These are phyloP conservation scores for Ricordea florida DNA, from an alignment of 92 coral and sea anemone genomes.

Conservation along the genomic window DNA sequence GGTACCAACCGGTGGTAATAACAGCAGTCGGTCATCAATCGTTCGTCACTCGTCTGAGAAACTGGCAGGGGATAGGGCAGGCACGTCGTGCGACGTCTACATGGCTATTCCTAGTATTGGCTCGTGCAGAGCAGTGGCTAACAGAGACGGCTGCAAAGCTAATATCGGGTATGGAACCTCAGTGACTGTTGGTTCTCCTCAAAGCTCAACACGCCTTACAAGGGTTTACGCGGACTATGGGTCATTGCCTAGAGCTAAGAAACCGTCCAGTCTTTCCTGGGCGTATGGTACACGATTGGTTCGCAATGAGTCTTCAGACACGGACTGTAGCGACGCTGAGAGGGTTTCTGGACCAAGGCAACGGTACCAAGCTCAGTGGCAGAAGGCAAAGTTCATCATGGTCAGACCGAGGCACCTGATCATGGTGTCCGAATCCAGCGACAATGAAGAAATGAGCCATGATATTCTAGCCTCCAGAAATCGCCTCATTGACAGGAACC, in stretches of 20 bases:
- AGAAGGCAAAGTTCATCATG: not conserved
- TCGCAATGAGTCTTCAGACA: constrained; percentile 26
- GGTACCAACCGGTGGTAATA: too few relatives aligned
- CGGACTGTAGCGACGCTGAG: constrained; percentile 32
- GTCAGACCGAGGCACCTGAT: not conserved
- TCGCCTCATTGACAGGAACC: not conserved
- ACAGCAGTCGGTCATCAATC: too few relatives aligned
- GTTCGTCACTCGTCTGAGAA: too few relatives aligned
- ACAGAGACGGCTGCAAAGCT: not conserved
- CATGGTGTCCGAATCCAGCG: constrained; percentile 10
- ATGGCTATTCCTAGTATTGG: too few relatives aligned
- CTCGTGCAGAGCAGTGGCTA: too few relatives aligned
- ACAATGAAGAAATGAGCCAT: not conserved
- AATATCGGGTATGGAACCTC: not conserved
- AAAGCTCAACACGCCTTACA: not conserved
- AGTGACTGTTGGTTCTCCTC: not conserved
- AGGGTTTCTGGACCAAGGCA: not conserved
- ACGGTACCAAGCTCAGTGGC: not conserved
- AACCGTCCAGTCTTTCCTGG: constrained; percentile 23
- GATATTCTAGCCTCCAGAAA: not conserved
- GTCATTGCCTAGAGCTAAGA: constrained; percentile 4
- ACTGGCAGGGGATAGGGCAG: too few relatives aligned
- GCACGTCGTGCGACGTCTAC: too few relatives aligned
- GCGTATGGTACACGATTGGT: constrained; percentile 18
- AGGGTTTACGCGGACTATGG: constrained; percentile 1